Base-by-base conservation (phyloP, 1,140 invertebrate species). In the Papilio aristodemus region DNA sequence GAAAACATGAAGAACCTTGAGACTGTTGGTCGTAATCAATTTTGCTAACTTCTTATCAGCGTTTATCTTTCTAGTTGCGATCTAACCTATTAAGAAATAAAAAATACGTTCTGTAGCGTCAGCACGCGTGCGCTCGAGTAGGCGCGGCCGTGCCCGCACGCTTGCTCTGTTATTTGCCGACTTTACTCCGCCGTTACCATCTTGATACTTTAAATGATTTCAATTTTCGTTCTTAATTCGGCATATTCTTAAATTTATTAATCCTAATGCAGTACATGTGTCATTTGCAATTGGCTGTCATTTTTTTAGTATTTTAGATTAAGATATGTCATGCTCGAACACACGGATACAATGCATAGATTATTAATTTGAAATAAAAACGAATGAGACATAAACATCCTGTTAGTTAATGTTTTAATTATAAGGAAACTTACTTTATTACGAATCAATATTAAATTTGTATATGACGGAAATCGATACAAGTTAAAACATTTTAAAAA, bases 71-170 rank as follows among this genome's bases (percentile, higher is more conserved):
- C 72, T 71, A 75, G 76, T 77, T 72, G 77, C 70, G 70, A 70
- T 78, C 76, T 81, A 83, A 84, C 84, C 82, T 86, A 80, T 83
- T 80, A 84, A 84, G 78, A 83, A 83, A 79, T 81, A 73, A 81
- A 81, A 72, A 70, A 50, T 80, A 80, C 76, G 72, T 72, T 74
- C 75, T 75, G 70, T 66, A 59, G 72, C 68, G 62, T 46, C 25
- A 46, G 71, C 77, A 84, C 79, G 80, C 82, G 79, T 79, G 80
- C 83, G 77, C 22, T 70, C 74, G 76, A 70, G 69, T 77, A 79
- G 81, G 83, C 80, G 81, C 80, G 82, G 80, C 80, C 75, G 78
- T 76, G 77, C 79, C 81, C 73, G 80, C 80, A 77, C 76, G 80
- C 77, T 76, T 70, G 72, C 72, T 46, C 46, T 54, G 46, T 71